phyloP scores from a whole-genome alignment of 2,113 vertebrate genomes.

The Arizona elegans region DNA sequence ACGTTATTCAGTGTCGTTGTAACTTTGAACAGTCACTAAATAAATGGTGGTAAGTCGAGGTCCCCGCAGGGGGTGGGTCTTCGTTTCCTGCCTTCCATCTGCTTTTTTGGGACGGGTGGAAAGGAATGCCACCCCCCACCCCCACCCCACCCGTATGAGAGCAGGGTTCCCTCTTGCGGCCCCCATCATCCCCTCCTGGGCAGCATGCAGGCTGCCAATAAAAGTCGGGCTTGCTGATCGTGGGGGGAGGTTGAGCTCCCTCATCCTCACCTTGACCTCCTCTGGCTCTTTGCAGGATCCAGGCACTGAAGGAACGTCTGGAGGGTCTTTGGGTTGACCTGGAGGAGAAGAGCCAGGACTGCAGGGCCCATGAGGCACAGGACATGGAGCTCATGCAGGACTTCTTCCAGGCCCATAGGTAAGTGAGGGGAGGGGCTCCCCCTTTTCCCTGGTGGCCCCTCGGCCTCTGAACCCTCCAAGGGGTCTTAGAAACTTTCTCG shows the following conservation, averaged over 20 bases:
- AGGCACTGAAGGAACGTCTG: slow-evolving; percentile 68
- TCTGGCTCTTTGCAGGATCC: slow-evolving; percentile 61
- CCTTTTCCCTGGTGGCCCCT: not conserved
- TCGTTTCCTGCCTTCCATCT: not conserved
- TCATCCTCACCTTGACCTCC: not conserved
- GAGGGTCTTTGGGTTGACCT: slow-evolving; percentile 69
- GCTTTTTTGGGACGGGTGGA: not conserved
- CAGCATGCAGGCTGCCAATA: not conserved
- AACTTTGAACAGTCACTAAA: too few relatives aligned
- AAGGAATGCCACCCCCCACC: not conserved
- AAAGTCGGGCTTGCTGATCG: not conserved
- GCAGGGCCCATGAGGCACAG: slow-evolving; percentile 61
- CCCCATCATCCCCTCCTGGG: not conserved
- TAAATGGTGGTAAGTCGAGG: too few relatives aligned
- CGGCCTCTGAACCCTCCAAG: not conserved
- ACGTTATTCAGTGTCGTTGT: too few relatives aligned
- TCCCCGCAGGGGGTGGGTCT: not conserved
- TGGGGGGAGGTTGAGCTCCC: not conserved
- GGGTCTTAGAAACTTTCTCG: not conserved
- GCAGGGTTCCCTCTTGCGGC: not conserved
- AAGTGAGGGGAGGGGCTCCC: not conserved
- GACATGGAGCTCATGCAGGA: slow-evolving; percentile 69
- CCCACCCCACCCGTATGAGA: not conserved
- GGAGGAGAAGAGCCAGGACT: slow-evolving; percentile 67
- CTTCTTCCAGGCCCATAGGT: slow-evolving; percentile 83